Evolutionary conservation across 2,797 vertebrate genomes (phyloP).

Genomic region (Orestias chungarensis): DNA sequence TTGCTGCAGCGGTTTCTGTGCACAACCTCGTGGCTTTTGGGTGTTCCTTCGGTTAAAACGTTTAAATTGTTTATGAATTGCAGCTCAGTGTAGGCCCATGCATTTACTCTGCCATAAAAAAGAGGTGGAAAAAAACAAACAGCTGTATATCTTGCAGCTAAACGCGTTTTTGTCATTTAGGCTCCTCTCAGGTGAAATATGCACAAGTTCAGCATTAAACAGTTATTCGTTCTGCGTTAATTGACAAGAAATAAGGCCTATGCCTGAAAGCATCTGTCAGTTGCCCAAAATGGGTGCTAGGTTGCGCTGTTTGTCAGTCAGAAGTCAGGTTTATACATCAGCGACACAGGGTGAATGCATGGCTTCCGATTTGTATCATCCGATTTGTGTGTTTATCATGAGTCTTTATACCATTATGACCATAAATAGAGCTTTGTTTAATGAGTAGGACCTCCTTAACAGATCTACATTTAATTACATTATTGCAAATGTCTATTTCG

Average conservation of each 20-base stretch:
- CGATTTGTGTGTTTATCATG: background rate
- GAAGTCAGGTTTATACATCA: background rate
- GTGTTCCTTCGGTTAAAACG: constrained; percentile 40
- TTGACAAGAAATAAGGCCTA: constrained; percentile 33
- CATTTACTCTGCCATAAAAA: no score
- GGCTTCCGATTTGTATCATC: background rate
- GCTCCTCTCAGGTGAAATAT: background rate
- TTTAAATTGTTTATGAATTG: constrained; percentile 11
- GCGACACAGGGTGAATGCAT: background rate
- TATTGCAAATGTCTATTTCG: background rate
- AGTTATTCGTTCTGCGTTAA: constrained; percentile 5
- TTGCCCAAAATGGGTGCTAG: constrained; percentile 34
- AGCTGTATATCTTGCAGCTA: no score
- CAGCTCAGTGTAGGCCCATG: constrained; percentile 8
- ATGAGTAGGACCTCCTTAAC: background rate
- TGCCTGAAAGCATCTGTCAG: constrained; percentile 42
- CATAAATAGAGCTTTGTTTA: background rate
- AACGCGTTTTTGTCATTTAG: background rate
- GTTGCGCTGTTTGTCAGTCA: constrained; percentile 59
- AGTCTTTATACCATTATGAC: background rate
- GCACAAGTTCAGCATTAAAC: background rate
- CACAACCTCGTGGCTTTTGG: background rate
- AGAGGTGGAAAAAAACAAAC: no score
- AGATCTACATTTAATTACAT: background rate
- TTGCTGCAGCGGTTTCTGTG: constrained; percentile 9